Conservation (phyloP, 2,797 vertebrate species). For the Lophotriccus pileatus region DNA sequence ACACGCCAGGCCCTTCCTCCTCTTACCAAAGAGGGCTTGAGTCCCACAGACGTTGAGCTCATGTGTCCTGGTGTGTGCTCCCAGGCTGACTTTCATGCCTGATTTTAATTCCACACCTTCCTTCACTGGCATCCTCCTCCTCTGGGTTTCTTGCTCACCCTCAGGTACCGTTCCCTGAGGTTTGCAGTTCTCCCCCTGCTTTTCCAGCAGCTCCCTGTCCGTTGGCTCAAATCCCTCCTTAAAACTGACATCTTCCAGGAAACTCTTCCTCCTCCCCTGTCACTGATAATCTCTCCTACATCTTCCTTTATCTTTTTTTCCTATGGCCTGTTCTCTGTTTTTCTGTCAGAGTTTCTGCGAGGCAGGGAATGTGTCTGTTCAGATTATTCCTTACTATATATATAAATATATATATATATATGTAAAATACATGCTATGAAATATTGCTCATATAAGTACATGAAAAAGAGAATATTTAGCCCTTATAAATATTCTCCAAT, state of each 20-base stretch:
- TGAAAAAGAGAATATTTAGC: neutral
- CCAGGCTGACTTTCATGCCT: neutral
- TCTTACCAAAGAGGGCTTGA: neutral
- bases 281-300: neutral
- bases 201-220: neutral
- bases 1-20: neutral
- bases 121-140: neutral
- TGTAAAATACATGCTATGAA: neutral
- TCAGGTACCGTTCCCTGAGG: neutral
- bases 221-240: neutral
- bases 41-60: neutral
- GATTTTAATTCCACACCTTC: neutral
- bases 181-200: neutral
- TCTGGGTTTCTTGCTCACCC: neutral
- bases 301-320: slow-evolving; percentile 1
- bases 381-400: neutral
- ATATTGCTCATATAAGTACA: neutral
- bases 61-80: neutral
- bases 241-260: neutral
- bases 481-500: neutral
- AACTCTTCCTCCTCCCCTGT: neutral
- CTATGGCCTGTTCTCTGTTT: neutral
- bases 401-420: neutral
- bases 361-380: neutral
- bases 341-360: neutral